Base-by-base conservation (phyloP, 2,888 invertebrate species). In the Caenorhabditis macrosperma region DNA sequence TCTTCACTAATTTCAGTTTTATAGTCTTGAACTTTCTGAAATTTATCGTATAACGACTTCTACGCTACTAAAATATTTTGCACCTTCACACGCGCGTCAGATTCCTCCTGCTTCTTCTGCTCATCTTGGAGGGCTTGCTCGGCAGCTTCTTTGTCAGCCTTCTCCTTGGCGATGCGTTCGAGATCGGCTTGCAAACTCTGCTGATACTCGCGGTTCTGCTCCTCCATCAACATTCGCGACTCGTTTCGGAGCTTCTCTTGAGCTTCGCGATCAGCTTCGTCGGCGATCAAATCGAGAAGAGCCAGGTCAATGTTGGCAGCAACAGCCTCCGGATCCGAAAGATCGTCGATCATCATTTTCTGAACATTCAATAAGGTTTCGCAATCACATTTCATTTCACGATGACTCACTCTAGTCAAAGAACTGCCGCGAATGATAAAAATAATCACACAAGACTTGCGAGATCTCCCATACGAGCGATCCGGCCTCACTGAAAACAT, bases 151-250 rank as follows among this genome's bases (percentile, higher is more conserved):
- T 76, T 57, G 15, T 75, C 61, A n/a, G 38, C 15, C 22, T 67
- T 64, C 15, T 10, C 26, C 17, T 64, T 66, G 0, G 64, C 71
- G 9, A 69, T 69, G 26, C 75, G 54, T 10, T 71, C 71, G 22
- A 75, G 15, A 67, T 80, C 80, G 6, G 28, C 33, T 55, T 76
- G 52, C 22, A 80, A 44, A 55, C 69, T 71, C 7, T 69, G 55
- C 38, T 80, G 48, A 22, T 80, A 80, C 30, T 80, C 75, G 1
- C 74, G 69, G 22, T 80, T 80, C 24, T 80, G 80, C 48, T 72
- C 71, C 17, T 79, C 63, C 79, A 79, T 79, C 10, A 79, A 46
- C 7, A 48, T 41, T 1, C 79, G 48, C 1, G 68, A n/a, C 33
- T 79, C 79, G 7, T 50, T 63, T 55, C 50, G 44, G 2, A 17